Evolutionary conservation across 2,888 invertebrate species (phyloP), one percentile per base, ranked within the genome.

Genomic region (Tholera decimalis): DNA sequence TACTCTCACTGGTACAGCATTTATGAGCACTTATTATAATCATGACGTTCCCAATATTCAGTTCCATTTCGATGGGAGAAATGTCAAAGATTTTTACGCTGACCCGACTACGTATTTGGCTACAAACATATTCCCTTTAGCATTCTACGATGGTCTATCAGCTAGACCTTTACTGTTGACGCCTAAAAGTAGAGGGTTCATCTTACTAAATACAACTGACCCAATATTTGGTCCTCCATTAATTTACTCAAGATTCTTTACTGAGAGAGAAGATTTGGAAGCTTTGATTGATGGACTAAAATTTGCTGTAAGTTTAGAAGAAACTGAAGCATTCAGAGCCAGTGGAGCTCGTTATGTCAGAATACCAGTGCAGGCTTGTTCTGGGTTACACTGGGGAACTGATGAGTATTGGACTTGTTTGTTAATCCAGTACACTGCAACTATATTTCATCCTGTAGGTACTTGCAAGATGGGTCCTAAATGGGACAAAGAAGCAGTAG

Each of bases 401-500:
- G 96, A 97, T 79, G 96, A 96, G 6, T 98, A 98, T 87, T 97
- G 97, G 94, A 93, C 92, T 7, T 98, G 97, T 83, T 84, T 97
- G 4, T 91, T 96, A 0, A 96, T 93, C 72, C 96, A 96, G 44
- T 97, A 97, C 81, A 97, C 98, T 0, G 92, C 96, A 0, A 97
- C 97, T 0, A 97, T 97, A 64, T 97, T 93, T 82, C 97, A 97
- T 91, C 97, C 97, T 0, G 96, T 96, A 20, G 97, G 97, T 0
- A 97, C 97, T 0, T 97, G 97, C 85, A 97, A 97, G 86, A 97
- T 97, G 97, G 97, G 97, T 4, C 97, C 97, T 0, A 90, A 91
- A 44, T 92, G 93, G 87, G 97, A 97, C 81, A 88, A 88, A 5
- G 90, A 92, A 1, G 97, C 97, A 0, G 97, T 97, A 0, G 97